phyloP scores from a whole-genome alignment of 2,888 invertebrate species.

The Drosophila melanosoma region DNA sequence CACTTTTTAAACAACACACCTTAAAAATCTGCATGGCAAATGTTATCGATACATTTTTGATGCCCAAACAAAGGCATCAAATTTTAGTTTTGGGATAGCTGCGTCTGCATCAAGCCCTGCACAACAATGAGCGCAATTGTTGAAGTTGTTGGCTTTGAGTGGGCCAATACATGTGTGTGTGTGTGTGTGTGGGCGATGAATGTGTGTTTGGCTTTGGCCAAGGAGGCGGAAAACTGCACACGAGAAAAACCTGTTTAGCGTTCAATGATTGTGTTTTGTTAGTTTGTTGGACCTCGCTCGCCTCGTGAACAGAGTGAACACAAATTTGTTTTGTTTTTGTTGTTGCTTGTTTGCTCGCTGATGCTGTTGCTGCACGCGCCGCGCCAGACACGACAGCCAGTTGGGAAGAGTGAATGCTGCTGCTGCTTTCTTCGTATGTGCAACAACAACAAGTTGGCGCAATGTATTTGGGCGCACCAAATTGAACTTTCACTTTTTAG shows the following conservation, averaged over 20 bases:
- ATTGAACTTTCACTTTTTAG: slow-evolving; percentile 80
- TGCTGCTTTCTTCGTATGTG: slow-evolving; percentile 60
- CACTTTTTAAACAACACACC: slow-evolving; percentile 18
- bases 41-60: slow-evolving; percentile 45
- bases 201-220: slow-evolving; percentile 60
- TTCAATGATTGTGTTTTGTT: slow-evolving; percentile 70
- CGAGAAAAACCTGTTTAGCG: slow-evolving; percentile 79
- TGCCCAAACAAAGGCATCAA: slow-evolving; percentile 29
- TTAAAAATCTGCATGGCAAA: slow-evolving; percentile 25
- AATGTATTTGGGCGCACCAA: slow-evolving; percentile 69
- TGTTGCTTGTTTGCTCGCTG: slow-evolving; percentile 39
- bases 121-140: slow-evolving; percentile 54
- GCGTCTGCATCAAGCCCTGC: slow-evolving; percentile 14
- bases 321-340: slow-evolving; percentile 67
- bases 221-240: slow-evolving; percentile 80
- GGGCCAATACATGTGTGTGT: not conserved
- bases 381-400: slow-evolving; percentile 40
- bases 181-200: slow-evolving; percentile 51
- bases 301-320: slow-evolving; percentile 42
- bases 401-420: slow-evolving; percentile 57
- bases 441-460: slow-evolving; percentile 36
- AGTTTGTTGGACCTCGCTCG: slow-evolving; percentile 42
- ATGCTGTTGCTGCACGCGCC: slow-evolving; percentile 23
- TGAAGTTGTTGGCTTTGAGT: slow-evolving; percentile 23
- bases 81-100: slow-evolving; percentile 7